Conservation (phyloP, 2,888 invertebrate species). For the Lumbricus terrestris region DNA sequence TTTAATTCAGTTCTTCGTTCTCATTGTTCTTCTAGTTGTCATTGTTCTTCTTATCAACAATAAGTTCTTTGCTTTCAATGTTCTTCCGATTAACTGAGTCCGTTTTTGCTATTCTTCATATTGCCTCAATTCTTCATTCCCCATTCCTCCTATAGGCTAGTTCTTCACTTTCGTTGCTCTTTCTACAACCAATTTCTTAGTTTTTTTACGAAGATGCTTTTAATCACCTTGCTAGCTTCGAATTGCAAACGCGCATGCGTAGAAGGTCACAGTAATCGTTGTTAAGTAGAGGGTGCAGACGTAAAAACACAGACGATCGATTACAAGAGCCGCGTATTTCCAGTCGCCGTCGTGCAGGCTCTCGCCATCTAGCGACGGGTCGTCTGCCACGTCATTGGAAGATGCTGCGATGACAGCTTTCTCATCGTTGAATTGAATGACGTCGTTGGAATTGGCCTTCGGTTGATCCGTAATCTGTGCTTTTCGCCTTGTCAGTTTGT, state of each 20-base stretch:
- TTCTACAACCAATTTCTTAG: too few relatives aligned
- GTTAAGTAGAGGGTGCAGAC: background rate
- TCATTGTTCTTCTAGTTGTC: too few relatives aligned
- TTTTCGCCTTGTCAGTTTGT: background rate
- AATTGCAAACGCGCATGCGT: background rate
- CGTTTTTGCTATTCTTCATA: too few relatives aligned
- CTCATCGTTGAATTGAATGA: background rate
- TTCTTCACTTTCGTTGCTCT: too few relatives aligned
- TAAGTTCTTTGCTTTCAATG: too few relatives aligned
- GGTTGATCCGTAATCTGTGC: background rate
- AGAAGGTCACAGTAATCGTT: background rate
- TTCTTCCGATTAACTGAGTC: too few relatives aligned
- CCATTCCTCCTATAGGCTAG: too few relatives aligned
- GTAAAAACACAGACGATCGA: constrained; percentile 15
- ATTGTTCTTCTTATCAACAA: too few relatives aligned
- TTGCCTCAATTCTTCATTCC: too few relatives aligned
- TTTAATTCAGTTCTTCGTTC: too few relatives aligned
- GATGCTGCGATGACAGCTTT: background rate
- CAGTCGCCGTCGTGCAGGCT: background rate
- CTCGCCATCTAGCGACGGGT: background rate
- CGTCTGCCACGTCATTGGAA: background rate
- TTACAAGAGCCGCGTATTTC: constrained; percentile 13
- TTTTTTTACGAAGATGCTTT: too few relatives aligned
- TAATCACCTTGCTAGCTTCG: background rate
- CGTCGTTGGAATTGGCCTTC: background rate